Percentiles rank a stretch among this genome's conserved stretches.
These are phyloP conservation scores for Philaenus spumarius DNA, from an alignment of 1,140 invertebrate genomes.

Conservation along the genomic window DNA sequence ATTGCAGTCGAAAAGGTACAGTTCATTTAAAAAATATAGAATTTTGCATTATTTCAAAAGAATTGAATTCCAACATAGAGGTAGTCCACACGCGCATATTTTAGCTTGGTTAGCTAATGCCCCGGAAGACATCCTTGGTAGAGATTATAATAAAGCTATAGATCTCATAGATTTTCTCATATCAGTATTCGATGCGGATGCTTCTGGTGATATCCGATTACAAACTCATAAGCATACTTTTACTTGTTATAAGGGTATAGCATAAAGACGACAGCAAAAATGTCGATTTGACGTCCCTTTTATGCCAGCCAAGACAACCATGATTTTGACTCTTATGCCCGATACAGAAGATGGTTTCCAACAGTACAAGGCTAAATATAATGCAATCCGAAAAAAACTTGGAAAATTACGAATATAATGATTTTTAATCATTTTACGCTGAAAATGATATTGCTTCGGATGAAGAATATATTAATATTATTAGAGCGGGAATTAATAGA, in stretches of 20 bases:
- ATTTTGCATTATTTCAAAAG: slow-evolving; percentile 32
- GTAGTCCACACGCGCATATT: slow-evolving; percentile 35
- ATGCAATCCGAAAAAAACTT: neutral
- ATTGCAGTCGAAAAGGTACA: slow-evolving; percentile 19
- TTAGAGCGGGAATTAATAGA: neutral
- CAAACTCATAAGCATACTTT: slow-evolving; percentile 30
- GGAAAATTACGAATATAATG: neutral
- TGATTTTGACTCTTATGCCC: slow-evolving; percentile 12
- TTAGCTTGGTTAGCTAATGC: slow-evolving; percentile 33
- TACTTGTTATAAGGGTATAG: slow-evolving; percentile 29
- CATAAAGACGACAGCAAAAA: slow-evolving; percentile 20
- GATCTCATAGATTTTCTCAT: slow-evolving; percentile 20
- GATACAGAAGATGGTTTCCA: neutral
- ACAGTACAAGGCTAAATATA: neutral
- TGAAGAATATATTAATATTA: neutral
- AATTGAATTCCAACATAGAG: slow-evolving; percentile 37
- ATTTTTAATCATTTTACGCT: neutral
- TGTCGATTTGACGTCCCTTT: slow-evolving; percentile 36
- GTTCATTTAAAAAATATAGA: slow-evolving; percentile 30
- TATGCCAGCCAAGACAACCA: slow-evolving; percentile 27
- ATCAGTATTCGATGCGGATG: slow-evolving; percentile 25
- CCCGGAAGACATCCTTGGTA: slow-evolving; percentile 27
- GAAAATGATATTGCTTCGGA: neutral
- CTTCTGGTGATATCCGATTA: slow-evolving; percentile 30
- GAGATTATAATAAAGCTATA: too few species aligned